Evolutionary conservation across 1,140 invertebrate genomes (phyloP).

Genomic region (Drosophila pectinifera): DNA sequence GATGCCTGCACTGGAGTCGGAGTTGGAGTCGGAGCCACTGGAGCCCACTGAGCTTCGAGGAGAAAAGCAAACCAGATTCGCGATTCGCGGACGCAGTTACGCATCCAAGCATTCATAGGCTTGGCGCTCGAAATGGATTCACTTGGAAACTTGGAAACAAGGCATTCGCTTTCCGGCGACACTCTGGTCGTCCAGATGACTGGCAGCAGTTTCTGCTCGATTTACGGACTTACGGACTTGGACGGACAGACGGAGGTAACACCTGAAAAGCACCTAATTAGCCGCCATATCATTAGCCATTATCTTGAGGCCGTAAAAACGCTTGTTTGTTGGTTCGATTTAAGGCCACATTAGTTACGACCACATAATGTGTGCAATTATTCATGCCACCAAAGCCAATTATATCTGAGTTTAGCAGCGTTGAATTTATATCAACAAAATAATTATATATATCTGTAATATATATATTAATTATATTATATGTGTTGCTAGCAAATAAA

Average conservation of each 20-base stretch:
- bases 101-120: not conserved
- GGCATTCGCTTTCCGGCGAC: not conserved
- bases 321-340: conserved; percentile 4
- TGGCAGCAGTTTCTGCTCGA: not conserved
- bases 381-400: conserved; percentile 37
- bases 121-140: not conserved
- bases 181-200: no score
- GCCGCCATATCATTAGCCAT: conserved; percentile 15
- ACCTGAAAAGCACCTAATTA: conserved; percentile 17
- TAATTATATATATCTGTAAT: not conserved
- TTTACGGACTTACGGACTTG: not conserved
- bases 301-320: conserved; percentile 31
- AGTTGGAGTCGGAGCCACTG: conserved; percentile 24
- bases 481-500: no score
- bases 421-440: not conserved
- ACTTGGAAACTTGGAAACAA: not conserved
- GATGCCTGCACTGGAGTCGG: conserved; percentile 8
- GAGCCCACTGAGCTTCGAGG: conserved; percentile 59
- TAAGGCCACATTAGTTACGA: conserved; percentile 23
- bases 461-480: no score
- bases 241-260: not conserved
- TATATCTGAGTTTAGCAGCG: conserved; percentile 4
- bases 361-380: conserved; percentile 32
- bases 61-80: conserved; percentile 17
- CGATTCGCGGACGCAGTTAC: not conserved